Evolutionary conservation across 2,113 vertebrate species (phyloP).

Genomic region (Cinclus cinclus): DNA sequence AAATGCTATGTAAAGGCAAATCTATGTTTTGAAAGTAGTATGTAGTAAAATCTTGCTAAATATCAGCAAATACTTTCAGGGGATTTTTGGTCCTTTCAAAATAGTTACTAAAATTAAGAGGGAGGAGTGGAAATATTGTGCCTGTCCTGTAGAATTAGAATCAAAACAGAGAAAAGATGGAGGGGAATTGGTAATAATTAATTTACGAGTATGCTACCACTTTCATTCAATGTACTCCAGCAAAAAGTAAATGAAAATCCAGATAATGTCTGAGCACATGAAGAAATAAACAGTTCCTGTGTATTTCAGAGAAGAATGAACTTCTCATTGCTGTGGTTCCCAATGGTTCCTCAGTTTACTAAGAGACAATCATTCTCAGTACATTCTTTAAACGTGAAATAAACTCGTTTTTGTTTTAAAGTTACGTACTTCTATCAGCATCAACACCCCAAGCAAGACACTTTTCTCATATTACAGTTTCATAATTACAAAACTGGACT

Average conservation of each 20-base stretch:
- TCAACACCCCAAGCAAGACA: neutral
- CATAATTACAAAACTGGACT: neutral
- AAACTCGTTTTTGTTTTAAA: constrained; percentile 10
- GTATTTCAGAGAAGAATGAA: constrained; percentile 61
- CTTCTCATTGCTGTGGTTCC: constrained; percentile 47
- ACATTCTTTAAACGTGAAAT: constrained; percentile 42
- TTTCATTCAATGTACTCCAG: constrained; percentile 53
- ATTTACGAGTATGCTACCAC: constrained; percentile 55
- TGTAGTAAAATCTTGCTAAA: neutral
- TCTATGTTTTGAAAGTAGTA: neutral
- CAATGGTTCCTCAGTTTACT: constrained; percentile 41
- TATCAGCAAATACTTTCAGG: neutral
- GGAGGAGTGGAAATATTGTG: neutral
- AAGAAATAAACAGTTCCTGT: constrained; percentile 70
- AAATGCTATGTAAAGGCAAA: neutral
- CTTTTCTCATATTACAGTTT: neutral
- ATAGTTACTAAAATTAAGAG: neutral
- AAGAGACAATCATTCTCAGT: constrained; percentile 13
- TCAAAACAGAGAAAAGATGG: neutral
- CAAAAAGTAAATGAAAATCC: constrained; percentile 72
- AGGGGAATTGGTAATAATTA: constrained; percentile 46
- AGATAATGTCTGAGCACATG: constrained; percentile 55
- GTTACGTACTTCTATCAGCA: neutral
- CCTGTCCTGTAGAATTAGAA: neutral
- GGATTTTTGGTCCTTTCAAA: neutral